Percentiles rank a stretch among this genome's conserved stretches.
phyloP scores from a whole-genome alignment of 2,113 vertebrate genomes.

The Macaca mulatta region DNA sequence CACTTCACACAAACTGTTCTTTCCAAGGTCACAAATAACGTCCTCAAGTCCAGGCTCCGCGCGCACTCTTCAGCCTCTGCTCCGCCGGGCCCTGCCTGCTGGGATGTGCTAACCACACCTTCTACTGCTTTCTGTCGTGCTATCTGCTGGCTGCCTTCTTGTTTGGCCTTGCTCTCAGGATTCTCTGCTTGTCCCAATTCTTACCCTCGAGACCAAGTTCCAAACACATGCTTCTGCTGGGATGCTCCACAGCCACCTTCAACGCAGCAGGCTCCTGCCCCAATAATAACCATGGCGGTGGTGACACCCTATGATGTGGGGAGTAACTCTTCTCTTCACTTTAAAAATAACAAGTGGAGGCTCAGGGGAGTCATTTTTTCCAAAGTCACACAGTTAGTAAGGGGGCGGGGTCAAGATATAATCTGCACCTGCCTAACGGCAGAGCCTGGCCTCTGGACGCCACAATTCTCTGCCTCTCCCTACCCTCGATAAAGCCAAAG shows the following conservation, averaged over 20 bases:
- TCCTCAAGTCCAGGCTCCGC: background rate
- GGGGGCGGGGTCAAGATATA: background rate
- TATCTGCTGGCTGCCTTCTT: background rate
- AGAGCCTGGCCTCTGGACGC: background rate
- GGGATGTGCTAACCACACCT: background rate
- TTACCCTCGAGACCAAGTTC: background rate
- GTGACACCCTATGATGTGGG: background rate
- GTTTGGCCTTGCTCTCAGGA: background rate
- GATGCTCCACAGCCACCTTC: background rate
- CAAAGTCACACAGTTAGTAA: background rate
- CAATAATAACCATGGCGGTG: background rate
- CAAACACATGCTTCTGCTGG: background rate
- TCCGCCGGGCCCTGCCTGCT: background rate
- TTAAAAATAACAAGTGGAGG: background rate
- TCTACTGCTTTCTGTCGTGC: background rate
- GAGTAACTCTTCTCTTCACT: background rate
- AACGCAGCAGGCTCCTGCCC: background rate
- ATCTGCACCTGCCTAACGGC: background rate
- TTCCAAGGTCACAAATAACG: background rate
- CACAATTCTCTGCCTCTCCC: background rate
- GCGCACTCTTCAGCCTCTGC: too few relatives aligned
- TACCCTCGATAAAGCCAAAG: background rate
- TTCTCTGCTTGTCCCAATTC: background rate
- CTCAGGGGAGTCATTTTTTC: background rate
- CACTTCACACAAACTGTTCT: background rate